Conservation (phyloP, 2,888 invertebrate species). For the Siphlonurus alternatus region DNA sequence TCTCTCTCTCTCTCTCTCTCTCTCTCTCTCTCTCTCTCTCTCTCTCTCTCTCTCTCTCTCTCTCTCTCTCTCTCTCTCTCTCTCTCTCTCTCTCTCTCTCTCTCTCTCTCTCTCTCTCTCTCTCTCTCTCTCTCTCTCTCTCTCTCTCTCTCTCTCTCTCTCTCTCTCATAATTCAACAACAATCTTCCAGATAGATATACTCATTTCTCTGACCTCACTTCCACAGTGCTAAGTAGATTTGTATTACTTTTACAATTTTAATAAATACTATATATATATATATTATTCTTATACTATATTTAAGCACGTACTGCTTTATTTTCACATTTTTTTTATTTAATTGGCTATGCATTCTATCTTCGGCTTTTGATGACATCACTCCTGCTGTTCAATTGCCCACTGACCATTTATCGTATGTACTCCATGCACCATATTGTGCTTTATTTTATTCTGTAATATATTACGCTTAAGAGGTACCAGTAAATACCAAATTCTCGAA, state of each 20-base stretch:
- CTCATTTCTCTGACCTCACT: not conserved
- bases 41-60: constrained; percentile 11
- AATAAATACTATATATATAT: not conserved
- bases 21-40: not conserved
- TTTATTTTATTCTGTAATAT: too few species aligned
- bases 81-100: constrained; percentile 4
- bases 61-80: not conserved
- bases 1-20: not conserved
- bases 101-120: constrained; percentile 4
- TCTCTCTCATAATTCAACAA: not conserved
- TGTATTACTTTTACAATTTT: not conserved
- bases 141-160: not conserved
- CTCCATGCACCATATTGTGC: not conserved
- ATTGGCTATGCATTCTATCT: not conserved
- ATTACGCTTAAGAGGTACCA: too few species aligned
- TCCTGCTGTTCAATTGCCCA: not conserved
- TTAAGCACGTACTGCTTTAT: not conserved
- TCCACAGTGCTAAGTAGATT: constrained; percentile 2
- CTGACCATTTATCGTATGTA: not conserved
- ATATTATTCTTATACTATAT: not conserved
- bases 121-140: constrained; percentile 7
- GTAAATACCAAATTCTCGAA: too few species aligned
- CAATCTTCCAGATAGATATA: not conserved
- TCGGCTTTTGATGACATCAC: not conserved
- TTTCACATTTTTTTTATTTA: not conserved